Conservation (phyloP, 1,140 invertebrate genomes). For the Heliconius melpomene region DNA sequence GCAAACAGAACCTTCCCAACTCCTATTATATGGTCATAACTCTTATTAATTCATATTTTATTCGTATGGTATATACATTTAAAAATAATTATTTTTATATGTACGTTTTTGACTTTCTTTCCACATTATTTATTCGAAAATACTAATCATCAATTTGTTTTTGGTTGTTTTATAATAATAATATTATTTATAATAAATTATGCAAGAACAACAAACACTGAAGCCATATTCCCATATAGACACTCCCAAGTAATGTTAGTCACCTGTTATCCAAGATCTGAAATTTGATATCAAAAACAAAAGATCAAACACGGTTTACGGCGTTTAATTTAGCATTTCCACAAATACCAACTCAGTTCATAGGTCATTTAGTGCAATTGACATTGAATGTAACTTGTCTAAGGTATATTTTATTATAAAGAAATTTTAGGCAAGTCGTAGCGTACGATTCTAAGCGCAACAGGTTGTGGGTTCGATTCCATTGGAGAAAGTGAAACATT, state of each 20-base stretch:
- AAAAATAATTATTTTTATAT: too few species aligned
- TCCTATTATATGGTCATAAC: too few species aligned
- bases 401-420: background rate
- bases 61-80: too few species aligned
- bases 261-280: constrained; percentile 24
- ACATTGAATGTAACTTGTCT: constrained; percentile 5
- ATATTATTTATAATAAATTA: background rate
- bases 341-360: constrained; percentile 23
- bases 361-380: background rate
- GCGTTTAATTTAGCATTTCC: constrained; percentile 24
- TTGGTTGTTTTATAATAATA: too few species aligned
- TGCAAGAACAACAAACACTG: background rate
- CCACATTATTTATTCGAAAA: too few species aligned
- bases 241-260: constrained; percentile 21
- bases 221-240: background rate
- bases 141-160: too few species aligned
- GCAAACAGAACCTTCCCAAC: too few species aligned
- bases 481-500: too few species aligned
- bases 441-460: too few species aligned
- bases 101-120: too few species aligned
- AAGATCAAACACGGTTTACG: constrained; percentile 21
- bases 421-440: background rate
- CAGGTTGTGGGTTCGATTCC: too few species aligned
- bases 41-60: too few species aligned
- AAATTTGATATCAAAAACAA: constrained; percentile 18